Base-by-base conservation (phyloP, 2,797 vertebrate genomes). In the Ptychadena robeensis region DNA sequence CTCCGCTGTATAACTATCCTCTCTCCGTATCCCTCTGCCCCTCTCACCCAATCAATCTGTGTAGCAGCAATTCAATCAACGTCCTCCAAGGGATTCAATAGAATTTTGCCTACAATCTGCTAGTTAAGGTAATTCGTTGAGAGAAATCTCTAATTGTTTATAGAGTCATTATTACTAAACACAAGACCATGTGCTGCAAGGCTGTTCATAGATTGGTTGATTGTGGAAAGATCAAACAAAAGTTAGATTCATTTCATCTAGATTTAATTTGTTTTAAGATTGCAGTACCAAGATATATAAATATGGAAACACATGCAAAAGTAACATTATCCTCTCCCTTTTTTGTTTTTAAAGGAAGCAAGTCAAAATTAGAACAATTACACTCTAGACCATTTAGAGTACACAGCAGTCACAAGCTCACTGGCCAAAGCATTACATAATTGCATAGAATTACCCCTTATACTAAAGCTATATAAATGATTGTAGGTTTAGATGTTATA, bases 31-130 rank as follows among this genome's bases (percentile, higher is more conserved):
- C 37, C 18, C 22, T 28, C 59, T 64, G 35, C 27, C 15, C 44
- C 63, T 28, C 37, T 78, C 59, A 61, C 59, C 59, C 28, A 61
- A 61, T 61, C 59, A 61, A 61, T 61, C 27, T 61, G 59, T 61
- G 25, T 12, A 61, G 25, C 59, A 61, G 59, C 59, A 61, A 61
- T 28, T 61, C 59, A 25, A 61, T 61, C 59, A 53, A n/a, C 44
- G 44, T 53, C 15, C 1, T 53, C 18, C 18, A 6, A 53, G 44
- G 44, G 18, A 53, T 53, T 53, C 44, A 53, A 53, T 53, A 22
- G 44, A 22, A 53, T 53, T 22, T 53, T 53, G 44, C 5, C 44
- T 53, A 4, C 18, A 53, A 53, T 22, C 44, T 53, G 44, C 44
- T 48, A 22, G 18, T 53, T 53, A 53, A 6, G 44, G 15, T 22